Evolutionary conservation across 1,140 invertebrate genomes (phyloP).

Genomic region (Zaprionus taronus): DNA sequence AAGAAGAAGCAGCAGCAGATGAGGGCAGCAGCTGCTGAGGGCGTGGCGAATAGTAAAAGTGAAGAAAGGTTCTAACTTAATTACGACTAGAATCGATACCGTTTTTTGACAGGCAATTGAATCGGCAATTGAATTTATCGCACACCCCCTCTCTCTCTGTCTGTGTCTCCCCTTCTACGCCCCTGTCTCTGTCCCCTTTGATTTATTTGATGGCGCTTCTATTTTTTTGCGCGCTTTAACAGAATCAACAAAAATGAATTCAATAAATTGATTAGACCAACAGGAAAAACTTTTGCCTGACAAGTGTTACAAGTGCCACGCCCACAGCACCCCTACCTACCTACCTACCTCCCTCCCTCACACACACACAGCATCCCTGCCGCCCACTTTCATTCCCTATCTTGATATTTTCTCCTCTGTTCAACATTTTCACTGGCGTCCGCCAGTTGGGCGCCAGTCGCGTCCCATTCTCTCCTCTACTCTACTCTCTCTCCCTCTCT

Average conservation of each 20-base stretch:
- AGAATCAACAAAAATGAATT: slow-evolving; percentile 75
- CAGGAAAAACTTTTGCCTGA: slow-evolving; percentile 11
- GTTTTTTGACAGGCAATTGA: slow-evolving; percentile 63
- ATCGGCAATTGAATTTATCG: slow-evolving; percentile 55
- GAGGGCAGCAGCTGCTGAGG: slow-evolving; percentile 2
- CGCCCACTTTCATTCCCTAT: slow-evolving; percentile 36
- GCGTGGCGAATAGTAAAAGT: slow-evolving; percentile 19
- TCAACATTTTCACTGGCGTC: slow-evolving; percentile 58
- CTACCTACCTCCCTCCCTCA: neutral
- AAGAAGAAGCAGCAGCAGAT: neutral
- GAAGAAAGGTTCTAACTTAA: slow-evolving; percentile 74
- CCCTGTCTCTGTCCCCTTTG: neutral
- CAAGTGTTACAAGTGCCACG: slow-evolving; percentile 71
- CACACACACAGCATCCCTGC: neutral
- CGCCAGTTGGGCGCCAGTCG: slow-evolving; percentile 66
- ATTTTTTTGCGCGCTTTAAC: slow-evolving; percentile 69
- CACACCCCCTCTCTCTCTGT: neutral
- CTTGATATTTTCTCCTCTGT: slow-evolving; percentile 6
- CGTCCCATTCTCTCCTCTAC: slow-evolving; percentile 11
- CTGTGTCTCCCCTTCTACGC: neutral
- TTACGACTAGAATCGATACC: slow-evolving; percentile 50
- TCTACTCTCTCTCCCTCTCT: neutral
- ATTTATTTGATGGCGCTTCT: slow-evolving; percentile 35
- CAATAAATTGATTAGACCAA: slow-evolving; percentile 75
- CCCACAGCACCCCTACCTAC: neutral